A percentile compares a stretch with the other conserved stretches of the same genome.
phyloP scores from a whole-genome alignment of 2,113 vertebrate genomes.

The Thunnus thynnus region DNA sequence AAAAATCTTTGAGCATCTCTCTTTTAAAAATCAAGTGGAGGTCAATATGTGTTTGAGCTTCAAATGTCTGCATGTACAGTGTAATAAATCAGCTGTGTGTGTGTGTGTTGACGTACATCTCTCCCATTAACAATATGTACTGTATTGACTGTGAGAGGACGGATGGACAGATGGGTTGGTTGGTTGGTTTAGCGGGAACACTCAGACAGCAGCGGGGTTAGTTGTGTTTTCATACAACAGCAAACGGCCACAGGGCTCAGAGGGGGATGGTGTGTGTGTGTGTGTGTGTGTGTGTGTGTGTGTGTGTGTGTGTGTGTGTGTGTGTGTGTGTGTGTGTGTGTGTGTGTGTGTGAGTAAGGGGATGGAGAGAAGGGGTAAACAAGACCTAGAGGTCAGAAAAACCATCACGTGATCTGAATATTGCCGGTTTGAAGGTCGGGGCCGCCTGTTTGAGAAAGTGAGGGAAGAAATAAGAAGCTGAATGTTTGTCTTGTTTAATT shows the following conservation, averaged over 20 bases:
- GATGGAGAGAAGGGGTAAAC: constrained; percentile 35
- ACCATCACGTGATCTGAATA: constrained; percentile 52
- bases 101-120: not conserved
- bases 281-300: constrained; percentile 10
- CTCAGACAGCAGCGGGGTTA: constrained; percentile 59
- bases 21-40: constrained; percentile 2
- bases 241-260: constrained; percentile 46
- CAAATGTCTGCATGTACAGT: constrained; percentile 3
- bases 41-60: not conserved
- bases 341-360: not conserved
- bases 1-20: not conserved
- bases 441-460: not conserved
- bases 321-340: too few species aligned
- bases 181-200: constrained; percentile 63
- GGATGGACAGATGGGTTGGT: constrained; percentile 20
- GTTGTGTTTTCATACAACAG: constrained; percentile 72
- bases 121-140: constrained; percentile 12
- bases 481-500: too few species aligned
- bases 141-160: constrained; percentile 7
- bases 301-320: not conserved
- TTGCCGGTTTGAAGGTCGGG: constrained; percentile 46
- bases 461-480: not conserved
- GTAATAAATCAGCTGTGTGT: not conserved
- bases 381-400: constrained; percentile 28
- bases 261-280: constrained; percentile 9